Conservation (phyloP, 1,140 invertebrate species). For the Kradibia gibbosae region DNA sequence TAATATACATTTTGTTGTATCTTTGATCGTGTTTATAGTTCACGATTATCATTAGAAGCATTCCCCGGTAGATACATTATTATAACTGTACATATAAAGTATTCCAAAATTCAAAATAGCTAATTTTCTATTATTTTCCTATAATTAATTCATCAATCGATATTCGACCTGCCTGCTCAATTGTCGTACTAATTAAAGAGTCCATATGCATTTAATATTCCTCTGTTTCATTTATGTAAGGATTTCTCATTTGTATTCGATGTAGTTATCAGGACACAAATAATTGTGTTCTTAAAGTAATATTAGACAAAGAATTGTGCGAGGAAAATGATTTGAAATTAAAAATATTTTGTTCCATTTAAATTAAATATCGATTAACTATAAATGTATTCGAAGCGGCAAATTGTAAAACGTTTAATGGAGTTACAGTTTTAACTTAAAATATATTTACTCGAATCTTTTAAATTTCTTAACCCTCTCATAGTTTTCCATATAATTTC, state of each 20-base stretch:
- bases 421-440: too few relatives aligned
- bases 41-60: neutral
- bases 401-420: too few relatives aligned
- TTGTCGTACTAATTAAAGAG: neutral
- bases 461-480: too few relatives aligned
- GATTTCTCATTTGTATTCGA: neutral
- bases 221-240: constrained; percentile 1
- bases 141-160: neutral
- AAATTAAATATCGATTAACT: too few relatives aligned
- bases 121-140: neutral
- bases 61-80: neutral
- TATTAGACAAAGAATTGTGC: too few relatives aligned
- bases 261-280: constrained; percentile 3
- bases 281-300: neutral
- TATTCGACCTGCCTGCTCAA: neutral
- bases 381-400: too few relatives aligned
- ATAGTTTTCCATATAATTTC: too few relatives aligned
- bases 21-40: neutral
- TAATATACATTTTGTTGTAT: constrained; percentile 4
- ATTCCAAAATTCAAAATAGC: neutral
- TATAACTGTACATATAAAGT: constrained; percentile 17
- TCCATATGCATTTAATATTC: neutral
- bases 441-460: too few relatives aligned
- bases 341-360: too few relatives aligned
- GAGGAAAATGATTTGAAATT: too few relatives aligned